Conservation (phyloP, 2,888 invertebrate species). For the Drosophila meridionalis region DNA sequence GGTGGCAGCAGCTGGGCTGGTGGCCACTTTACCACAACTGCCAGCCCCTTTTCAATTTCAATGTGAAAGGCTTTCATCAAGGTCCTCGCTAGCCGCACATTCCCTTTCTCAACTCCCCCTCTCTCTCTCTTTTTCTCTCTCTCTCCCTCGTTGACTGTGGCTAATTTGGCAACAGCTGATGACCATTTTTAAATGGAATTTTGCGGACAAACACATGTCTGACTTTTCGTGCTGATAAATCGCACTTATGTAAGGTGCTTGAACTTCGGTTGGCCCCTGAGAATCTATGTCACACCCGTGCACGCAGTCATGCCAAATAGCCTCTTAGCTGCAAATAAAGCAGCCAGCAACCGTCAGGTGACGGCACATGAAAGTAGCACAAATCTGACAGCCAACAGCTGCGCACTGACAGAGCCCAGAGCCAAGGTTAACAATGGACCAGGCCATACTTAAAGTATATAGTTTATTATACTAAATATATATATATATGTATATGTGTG, state of each 20-base stretch:
- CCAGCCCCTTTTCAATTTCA: constrained; percentile 55
- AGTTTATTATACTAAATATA: constrained; percentile 12
- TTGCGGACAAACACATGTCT: constrained; percentile 32
- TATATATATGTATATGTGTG: neutral
- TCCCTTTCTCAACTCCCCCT: neutral
- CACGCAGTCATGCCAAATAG: constrained; percentile 8
- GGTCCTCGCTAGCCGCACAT: constrained; percentile 13
- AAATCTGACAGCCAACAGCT: constrained; percentile 36
- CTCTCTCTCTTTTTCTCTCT: neutral
- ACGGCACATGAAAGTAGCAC: constrained; percentile 15
- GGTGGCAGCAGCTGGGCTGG: constrained; percentile 30
- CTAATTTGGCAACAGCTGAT: constrained; percentile 76
- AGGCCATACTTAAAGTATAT: constrained; percentile 18
- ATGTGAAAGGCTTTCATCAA: constrained; percentile 58
- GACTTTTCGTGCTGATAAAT: constrained; percentile 56
- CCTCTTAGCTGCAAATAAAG: constrained; percentile 10
- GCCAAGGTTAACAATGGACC: constrained; percentile 25
- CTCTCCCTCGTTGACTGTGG: constrained; percentile 33
- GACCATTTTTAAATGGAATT: constrained; percentile 55
- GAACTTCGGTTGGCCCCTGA: neutral
- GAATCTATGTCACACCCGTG: constrained; percentile 8
- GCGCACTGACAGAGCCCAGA: neutral
- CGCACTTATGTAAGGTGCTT: constrained; percentile 35
- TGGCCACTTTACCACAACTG: constrained; percentile 53
- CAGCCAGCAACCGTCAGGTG: constrained; percentile 23